Conservation (phyloP, 2,113 vertebrate species). For the Motacilla alba region DNA sequence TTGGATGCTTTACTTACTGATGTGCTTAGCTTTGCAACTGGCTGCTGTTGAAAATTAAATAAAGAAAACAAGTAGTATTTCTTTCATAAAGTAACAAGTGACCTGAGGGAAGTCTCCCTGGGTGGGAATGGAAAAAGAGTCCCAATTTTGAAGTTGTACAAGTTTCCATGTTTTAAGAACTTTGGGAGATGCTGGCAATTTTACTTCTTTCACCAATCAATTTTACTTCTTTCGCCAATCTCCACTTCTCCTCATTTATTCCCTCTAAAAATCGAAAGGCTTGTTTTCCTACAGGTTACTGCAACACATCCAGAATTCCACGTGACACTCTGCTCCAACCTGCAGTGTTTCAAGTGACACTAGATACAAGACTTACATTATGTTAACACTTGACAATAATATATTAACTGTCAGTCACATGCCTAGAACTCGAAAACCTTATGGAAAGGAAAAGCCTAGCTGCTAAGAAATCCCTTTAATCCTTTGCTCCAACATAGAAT, state of each 20-base stretch:
- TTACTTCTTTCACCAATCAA: not conserved
- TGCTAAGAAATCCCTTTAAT: not conserved
- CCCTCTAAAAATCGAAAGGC: not conserved
- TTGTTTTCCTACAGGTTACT: not conserved
- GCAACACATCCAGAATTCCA: not conserved
- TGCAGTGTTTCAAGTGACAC: not conserved
- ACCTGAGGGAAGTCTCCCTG: constrained; percentile 1
- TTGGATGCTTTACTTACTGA: not conserved
- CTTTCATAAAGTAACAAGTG: constrained; percentile 17
- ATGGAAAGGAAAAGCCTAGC: not conserved
- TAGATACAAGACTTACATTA: not conserved
- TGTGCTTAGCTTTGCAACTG: constrained; percentile 10
- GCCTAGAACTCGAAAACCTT: not conserved
- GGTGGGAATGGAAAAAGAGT: not conserved
- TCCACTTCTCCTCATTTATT: not conserved
- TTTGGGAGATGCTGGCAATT: not conserved
- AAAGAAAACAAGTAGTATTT: constrained; percentile 18
- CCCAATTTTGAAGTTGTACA: not conserved
- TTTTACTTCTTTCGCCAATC: not conserved
- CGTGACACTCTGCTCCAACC: not conserved
- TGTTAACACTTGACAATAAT: not conserved
- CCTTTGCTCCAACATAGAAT: not conserved
- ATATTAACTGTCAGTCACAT: not conserved
- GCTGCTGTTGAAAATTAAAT: constrained; percentile 24
- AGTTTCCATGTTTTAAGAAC: not conserved